These are phyloP conservation scores for Corythaeola cristata DNA, from an alignment of 2,113 vertebrate genomes.

Conservation along the genomic window DNA sequence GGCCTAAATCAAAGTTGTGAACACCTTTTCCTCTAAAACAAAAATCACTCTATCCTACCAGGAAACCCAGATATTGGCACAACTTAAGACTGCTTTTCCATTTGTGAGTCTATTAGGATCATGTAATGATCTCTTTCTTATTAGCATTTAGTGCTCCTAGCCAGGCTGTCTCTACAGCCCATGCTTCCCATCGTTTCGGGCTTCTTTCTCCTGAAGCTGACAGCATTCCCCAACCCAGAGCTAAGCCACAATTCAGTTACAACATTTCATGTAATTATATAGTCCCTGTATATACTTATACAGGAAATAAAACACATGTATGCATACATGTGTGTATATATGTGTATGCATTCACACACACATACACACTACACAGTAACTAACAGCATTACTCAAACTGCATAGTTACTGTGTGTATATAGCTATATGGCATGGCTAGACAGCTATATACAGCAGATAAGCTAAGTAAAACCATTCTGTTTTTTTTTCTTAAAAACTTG, in stretches of 20 bases:
- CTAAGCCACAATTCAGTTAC: not conserved
- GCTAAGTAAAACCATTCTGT: not conserved
- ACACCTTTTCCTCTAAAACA: not conserved
- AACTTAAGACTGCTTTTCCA: not conserved
- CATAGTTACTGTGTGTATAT: not conserved
- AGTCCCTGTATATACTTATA: not conserved
- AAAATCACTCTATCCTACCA: not conserved
- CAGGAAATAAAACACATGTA: fast-evolving
- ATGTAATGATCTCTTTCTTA: not conserved
- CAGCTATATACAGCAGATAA: not conserved
- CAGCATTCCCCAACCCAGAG: not conserved
- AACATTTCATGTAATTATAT: not conserved
- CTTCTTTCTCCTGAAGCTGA: not conserved
- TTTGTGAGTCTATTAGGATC: not conserved
- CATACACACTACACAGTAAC: not conserved
- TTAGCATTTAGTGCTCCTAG: not conserved
- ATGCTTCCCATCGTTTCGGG: not conserved
- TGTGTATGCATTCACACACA: not conserved
- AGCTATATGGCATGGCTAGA: not conserved
- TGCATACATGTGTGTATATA: not conserved
- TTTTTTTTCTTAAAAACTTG: not conserved
- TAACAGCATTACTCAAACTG: not conserved
- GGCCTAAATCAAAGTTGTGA: not conserved
- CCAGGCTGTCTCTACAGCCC: not conserved
- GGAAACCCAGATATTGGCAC: not conserved